Evolutionary conservation across 2,888 invertebrate species (phyloP), one percentile per base, ranked within the genome.

Genomic region (Andrena dorsata): DNA sequence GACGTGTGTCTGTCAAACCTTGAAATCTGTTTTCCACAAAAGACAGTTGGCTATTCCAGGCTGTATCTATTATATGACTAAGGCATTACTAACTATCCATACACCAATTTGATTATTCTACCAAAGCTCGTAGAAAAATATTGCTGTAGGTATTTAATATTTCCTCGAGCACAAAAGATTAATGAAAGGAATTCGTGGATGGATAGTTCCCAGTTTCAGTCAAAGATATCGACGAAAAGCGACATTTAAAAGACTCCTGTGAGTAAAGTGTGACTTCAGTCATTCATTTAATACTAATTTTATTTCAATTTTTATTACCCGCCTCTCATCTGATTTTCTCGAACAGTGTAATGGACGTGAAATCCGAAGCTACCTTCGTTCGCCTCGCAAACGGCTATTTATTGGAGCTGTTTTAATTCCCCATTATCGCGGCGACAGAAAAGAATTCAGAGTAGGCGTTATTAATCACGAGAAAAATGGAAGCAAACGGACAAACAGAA

Each of bases 401-500:
- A 13, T 28, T 30, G 7, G 49, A 49, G 23, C 51, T 35, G 64
- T 53, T 64, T 64, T 64, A 63, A 63, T 53, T 32, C 2, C 13
- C 26, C 23, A n/a, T 53, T 72, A 72, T 63, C 72, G 72, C n/a
- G 32, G 7, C 23, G 60, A 23, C 23, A 13, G 3, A 0, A 16
- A n/a, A 20, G 35, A 64, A 72, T 63, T 64, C 64, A 41, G 47
- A 72, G 51, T 5, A 13, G 13, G 23, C 51, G 63, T 10, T 58
- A 60, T 70, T 70, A 70, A 70, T n/a, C 41, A 16, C 6, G 13
- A 6, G 30, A 70, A 28, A 41, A 47, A 41, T 58, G n/a, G 35
- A 58, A 47, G 28, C 58, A 4, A 61, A 35, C 53, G 35, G 23
- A 41, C 71, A 76, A 70, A 76, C 76, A 70, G 61, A 71, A 71